Evolutionary conservation across 2,113 vertebrate genomes (phyloP), one percentile per base, ranked within the genome.

Genomic region (Urocitellus parryii): DNA sequence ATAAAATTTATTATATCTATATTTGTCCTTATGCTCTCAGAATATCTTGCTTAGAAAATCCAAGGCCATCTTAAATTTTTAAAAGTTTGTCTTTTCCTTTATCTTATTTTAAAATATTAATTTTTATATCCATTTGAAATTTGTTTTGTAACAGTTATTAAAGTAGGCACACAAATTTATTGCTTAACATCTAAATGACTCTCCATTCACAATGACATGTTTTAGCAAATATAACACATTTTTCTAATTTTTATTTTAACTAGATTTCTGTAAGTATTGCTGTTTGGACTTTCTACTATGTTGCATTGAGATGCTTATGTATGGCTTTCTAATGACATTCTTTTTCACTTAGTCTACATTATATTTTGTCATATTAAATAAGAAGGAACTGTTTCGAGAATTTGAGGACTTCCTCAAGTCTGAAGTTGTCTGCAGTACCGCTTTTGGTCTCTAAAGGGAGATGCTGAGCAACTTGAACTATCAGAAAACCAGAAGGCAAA

Each of bases 21-120:
- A 78, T 63, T 95, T 95, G 61, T 53, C 11, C 29, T 58, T 91
- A 89, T 24, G 37, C 27, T 83, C 83, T 58, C 32, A 79, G n/a
- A 74, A 39, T 63, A 39, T 58, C 22, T 39, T 24, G 11, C 6
- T 83, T 58, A 61, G 16, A 58, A 87, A 88, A 91, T 67, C 25
- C 39, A 78, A 58, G 12, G 24, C 9, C 42, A 22, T n/a, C 8
- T 4, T 78, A 91, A 95, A 42, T 42, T 79, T 70, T 24, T 1
- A 74, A 51, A 76, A 51, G 2, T 32, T 87, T 20, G 56, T 61
- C 4, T 72, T 37, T 39, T n/a, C 42, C 27, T 37, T 94, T 88
- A 61, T 17, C 61, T 22, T 63, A 25, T 74, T 79, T 76, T 10
- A 90, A 91, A 78, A 42, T 80, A 39, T 78, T 65, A 51, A 63